Base-by-base conservation (phyloP, 2,888 invertebrate genomes). In the Cancer borealis region DNA sequence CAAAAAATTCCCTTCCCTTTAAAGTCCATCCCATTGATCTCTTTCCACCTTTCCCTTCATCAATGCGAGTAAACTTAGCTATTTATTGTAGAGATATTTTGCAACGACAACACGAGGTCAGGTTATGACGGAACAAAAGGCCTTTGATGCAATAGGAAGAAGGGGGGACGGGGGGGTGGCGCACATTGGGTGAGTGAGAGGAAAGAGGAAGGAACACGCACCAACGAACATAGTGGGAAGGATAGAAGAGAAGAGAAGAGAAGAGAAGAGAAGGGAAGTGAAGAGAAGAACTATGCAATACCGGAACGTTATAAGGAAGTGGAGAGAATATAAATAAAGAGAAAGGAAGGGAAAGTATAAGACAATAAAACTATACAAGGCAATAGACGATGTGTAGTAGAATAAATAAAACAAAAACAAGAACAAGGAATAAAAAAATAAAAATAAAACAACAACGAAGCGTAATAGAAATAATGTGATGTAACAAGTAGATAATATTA, bases 101-200 rank as follows among this genome's bases (percentile, higher is more conserved):
- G 79, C 79, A 79, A 79, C 12, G 79, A 8, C 30, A 8, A 5
- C 30, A 21, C 79, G 79, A 79, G 79, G 79, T 79, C 79, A 30
- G 14, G 79, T 26, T 30, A 30, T 79, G 79, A 79, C 79, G 30
- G 30, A 79, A 79, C 79, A 79, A 79, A 12, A 79, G 30, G 14
- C 8, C 66, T 79, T 79, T 79, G 79, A 79, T 79, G 79, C 79
- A 79, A 79, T 79, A 79, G 21, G 12, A 79, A 73, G 73, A 73
- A n/a, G n/a, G 26, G 21, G n/a, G n/a, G 4, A n/a, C 3, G 73
- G n/a, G 26, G n/a, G n/a, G 6, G 6, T 10, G 21, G 66, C n/a
- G n/a, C n/a, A n/a, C n/a, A n/a, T n/a, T n/a, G n/a, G n/a, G n/a
- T 14, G 8, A 8, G n/a, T 0, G n/a, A n/a, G n/a, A 8, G 73